phyloP scores from a whole-genome alignment of 1,140 invertebrate species.

The Drosophila mayri region DNA sequence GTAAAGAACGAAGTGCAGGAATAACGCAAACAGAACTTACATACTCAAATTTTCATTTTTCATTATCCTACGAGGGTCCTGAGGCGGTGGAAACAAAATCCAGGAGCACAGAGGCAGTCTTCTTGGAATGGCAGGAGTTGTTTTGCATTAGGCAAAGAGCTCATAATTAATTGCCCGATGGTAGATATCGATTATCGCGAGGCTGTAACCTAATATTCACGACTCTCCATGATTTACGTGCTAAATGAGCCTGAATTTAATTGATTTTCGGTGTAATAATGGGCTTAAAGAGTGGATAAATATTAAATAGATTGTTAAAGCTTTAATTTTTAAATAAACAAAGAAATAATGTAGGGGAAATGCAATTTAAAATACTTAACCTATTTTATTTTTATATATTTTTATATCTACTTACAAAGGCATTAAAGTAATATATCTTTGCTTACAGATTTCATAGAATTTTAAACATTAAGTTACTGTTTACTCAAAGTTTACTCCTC shows the following conservation, averaged over 20 bases:
- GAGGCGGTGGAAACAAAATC: conserved; percentile 7
- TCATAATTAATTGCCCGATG: conserved; percentile 44
- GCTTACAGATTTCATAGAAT: background rate
- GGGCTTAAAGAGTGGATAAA: background rate
- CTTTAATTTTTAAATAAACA: background rate
- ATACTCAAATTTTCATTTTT: conserved; percentile 42
- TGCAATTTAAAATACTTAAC: background rate
- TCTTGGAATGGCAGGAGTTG: background rate
- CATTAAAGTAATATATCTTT: background rate
- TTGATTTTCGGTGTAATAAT: background rate
- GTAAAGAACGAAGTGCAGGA: conserved; percentile 1
- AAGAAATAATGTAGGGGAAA: background rate
- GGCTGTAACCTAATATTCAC: conserved; percentile 32
- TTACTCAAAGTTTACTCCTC: too few relatives aligned
- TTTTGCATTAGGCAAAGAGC: conserved; percentile 39
- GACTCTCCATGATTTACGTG: conserved; percentile 26
- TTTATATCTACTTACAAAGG: too few relatives aligned
- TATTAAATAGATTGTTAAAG: background rate
- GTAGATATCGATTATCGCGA: conserved; percentile 43
- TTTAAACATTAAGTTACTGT: background rate
- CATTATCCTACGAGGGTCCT: conserved; percentile 16
- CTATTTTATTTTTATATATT: background rate
- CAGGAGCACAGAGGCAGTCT: background rate
- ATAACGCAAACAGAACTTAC: conserved; percentile 33
- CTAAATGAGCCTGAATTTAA: conserved; percentile 25